These are phyloP conservation scores for Bolinopsis microptera DNA, from an alignment of 37 sponge, comb jelly and placozoan species.

Conservation along the genomic window DNA sequence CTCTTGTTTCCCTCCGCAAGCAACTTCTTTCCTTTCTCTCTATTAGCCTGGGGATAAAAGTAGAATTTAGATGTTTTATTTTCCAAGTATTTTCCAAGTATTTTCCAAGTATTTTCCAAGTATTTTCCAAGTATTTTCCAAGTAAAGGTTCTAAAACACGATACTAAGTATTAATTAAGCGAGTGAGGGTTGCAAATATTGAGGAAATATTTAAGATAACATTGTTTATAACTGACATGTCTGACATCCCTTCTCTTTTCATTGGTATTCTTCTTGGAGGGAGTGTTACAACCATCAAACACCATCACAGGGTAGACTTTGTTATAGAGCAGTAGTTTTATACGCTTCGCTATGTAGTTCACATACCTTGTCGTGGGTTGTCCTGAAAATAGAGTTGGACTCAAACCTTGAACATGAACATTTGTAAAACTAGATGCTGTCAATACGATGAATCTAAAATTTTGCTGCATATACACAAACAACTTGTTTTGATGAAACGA, in stretches of 20 bases:
- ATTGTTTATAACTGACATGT: too few species aligned
- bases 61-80: too few species aligned
- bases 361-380: constrained; percentile 71
- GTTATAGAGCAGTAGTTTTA: constrained; percentile 79
- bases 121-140: too few species aligned
- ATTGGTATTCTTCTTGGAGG: constrained; percentile 79
- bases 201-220: too few species aligned
- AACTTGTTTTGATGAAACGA: too few species aligned
- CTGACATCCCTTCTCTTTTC: constrained; percentile 80
- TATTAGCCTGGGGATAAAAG: constrained; percentile 67
- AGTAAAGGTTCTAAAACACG: too few species aligned
- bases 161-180: neutral
- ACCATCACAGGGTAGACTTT: constrained; percentile 88
- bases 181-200: neutral
- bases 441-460: neutral
- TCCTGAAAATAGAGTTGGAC: too few species aligned
- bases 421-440: too few species aligned
- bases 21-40: constrained; percentile 78
- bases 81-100: too few species aligned
- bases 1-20: constrained; percentile 82
- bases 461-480: neutral
- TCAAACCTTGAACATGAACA: neutral
- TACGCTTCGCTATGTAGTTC: constrained; percentile 86
- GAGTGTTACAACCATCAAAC: constrained; percentile 92
- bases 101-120: too few species aligned